Evolutionary conservation across 2,797 vertebrate genomes (phyloP).

Genomic region (Heterohyrax brucei): DNA sequence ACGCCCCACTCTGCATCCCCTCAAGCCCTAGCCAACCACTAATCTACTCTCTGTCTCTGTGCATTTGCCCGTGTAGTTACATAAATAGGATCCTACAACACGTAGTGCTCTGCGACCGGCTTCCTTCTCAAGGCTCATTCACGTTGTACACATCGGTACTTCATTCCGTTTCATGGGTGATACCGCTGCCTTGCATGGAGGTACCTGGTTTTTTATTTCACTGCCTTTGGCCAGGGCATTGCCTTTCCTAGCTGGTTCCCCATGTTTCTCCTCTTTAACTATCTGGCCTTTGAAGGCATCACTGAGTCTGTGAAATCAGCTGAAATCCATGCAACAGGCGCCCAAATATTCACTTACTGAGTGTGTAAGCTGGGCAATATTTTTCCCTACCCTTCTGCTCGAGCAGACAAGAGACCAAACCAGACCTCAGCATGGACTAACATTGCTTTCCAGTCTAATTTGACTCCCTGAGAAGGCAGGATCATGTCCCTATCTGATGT

Average conservation of each 20-base stretch:
- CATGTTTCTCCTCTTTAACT: background rate
- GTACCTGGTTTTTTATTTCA: background rate
- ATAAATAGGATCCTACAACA: fast-evolving
- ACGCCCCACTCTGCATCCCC: no score
- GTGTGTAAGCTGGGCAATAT: no score
- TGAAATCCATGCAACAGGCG: background rate
- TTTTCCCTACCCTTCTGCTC: background rate
- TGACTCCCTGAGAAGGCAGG: background rate
- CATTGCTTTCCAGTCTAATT: no score
- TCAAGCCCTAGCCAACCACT: background rate
- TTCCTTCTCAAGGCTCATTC: background rate
- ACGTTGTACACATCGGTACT: fast-evolving
- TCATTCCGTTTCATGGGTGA: background rate
- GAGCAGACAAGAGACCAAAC: background rate
- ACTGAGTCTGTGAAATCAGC: background rate
- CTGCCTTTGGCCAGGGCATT: background rate
- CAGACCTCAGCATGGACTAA: background rate
- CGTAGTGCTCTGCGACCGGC: fast-evolving
- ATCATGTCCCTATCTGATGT: background rate
- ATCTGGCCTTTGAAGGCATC: background rate
- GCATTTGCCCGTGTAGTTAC: background rate
- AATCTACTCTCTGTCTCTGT: background rate
- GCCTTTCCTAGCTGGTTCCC: background rate
- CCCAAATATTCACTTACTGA: no score
- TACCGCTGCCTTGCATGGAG: fast-evolving